Percentiles rank a stretch among this genome's conserved stretches.
These are phyloP conservation scores for Heterodera carotae DNA, from an alignment of 1,140 invertebrate genomes.

Conservation along the genomic window DNA sequence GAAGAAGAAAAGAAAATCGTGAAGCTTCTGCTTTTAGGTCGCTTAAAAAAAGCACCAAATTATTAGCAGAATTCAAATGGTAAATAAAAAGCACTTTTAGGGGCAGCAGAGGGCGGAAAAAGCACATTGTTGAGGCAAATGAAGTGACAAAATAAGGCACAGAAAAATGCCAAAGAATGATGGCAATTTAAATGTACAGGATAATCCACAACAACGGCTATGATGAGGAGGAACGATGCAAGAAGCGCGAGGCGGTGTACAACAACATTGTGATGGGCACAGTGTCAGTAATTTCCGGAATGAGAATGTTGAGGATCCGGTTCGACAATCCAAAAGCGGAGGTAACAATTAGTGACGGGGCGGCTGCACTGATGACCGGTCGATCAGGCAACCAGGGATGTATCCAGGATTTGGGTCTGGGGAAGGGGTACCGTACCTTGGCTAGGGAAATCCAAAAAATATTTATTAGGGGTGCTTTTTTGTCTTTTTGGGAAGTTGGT, in stretches of 20 bases:
- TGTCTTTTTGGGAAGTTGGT: too few relatives aligned
- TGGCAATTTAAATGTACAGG: conserved; percentile 59
- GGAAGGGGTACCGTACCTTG: too few relatives aligned
- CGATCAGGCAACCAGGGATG: too few relatives aligned
- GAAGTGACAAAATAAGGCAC: conserved; percentile 35
- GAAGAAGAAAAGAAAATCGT: conserved; percentile 24
- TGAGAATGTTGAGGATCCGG: conserved; percentile 16
- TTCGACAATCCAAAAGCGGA: background rate
- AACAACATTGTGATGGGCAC: conserved; percentile 74
- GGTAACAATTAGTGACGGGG: background rate
- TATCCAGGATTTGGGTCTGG: too few relatives aligned
- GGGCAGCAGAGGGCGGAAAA: conserved; percentile 52
- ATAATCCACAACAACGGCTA: conserved; percentile 92
- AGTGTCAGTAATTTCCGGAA: conserved; percentile 36
- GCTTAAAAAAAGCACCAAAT: too few relatives aligned
- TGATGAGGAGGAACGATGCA: conserved; percentile 84
- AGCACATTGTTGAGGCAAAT: conserved; percentile 51
- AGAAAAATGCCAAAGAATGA: too few relatives aligned
- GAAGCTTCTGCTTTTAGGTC: conserved; percentile 16
- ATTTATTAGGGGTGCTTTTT: too few relatives aligned
- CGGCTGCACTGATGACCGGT: background rate
- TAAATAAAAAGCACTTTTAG: conserved; percentile 24
- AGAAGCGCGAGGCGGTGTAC: conserved; percentile 86
- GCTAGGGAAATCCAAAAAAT: too few relatives aligned
- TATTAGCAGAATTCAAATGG: background rate